Conservation (phyloP, 2,888 invertebrate species). For the Ischnura elegans region DNA sequence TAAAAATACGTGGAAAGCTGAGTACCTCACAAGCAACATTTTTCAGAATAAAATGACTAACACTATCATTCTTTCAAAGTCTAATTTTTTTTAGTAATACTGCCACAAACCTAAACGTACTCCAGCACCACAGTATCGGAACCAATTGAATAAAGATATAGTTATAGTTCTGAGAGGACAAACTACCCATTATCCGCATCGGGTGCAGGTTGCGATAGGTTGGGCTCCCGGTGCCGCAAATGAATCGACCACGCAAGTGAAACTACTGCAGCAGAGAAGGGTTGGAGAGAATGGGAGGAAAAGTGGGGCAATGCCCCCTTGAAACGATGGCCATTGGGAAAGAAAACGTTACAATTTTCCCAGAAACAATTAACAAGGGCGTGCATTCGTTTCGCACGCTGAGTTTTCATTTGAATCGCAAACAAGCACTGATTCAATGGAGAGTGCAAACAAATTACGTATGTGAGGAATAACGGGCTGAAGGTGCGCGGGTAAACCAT, state of each 20-base stretch:
- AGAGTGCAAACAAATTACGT: not conserved
- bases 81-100: too few relatives aligned
- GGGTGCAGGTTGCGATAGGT: not conserved
- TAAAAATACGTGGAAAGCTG: too few relatives aligned
- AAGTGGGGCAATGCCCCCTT: not conserved
- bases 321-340: not conserved
- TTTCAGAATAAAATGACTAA: too few relatives aligned
- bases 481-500: not conserved
- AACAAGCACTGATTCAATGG: not conserved
- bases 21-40: too few relatives aligned
- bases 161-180: not conserved
- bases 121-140: too few relatives aligned
- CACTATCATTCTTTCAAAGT: too few relatives aligned
- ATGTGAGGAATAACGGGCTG: not conserved
- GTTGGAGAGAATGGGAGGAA: not conserved
- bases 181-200: not conserved
- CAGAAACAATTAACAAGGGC: not conserved
- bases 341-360: not conserved
- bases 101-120: too few relatives aligned
- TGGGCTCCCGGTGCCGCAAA: not conserved
- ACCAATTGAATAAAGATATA: too few relatives aligned
- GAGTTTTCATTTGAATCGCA: not conserved
- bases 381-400: not conserved
- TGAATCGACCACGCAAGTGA: constrained; percentile 5
- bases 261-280: not conserved